Conservation (phyloP, 2,113 vertebrate genomes). For the Oostethus manadensis region DNA sequence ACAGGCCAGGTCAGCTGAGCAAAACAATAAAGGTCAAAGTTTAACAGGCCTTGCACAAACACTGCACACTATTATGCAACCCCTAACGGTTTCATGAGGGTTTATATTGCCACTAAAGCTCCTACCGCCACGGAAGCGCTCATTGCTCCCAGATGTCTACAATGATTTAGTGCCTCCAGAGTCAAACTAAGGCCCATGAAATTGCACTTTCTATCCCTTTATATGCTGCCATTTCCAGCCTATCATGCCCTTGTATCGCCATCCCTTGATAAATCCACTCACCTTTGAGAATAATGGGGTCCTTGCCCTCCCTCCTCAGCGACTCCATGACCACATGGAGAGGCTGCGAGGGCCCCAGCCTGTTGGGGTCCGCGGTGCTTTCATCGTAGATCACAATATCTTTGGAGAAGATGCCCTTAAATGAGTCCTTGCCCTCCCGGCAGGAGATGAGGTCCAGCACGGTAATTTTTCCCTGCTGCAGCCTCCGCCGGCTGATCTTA, state of each 20-base stretch:
- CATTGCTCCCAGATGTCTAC: slow-evolving; percentile 19
- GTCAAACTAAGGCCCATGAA: slow-evolving; percentile 27
- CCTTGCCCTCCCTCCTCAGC: slow-evolving; percentile 93
- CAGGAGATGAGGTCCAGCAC: slow-evolving; percentile 97
- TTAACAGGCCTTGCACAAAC: slow-evolving; percentile 13
- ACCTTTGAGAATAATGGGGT: slow-evolving; percentile 97
- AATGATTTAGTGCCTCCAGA: slow-evolving; percentile 23
- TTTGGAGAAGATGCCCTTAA: slow-evolving; percentile 98
- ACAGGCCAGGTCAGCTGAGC: slow-evolving; percentile 25
- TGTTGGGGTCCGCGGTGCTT: slow-evolving; percentile 86
- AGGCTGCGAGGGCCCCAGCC: slow-evolving; percentile 87
- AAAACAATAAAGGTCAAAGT: slow-evolving; percentile 29
- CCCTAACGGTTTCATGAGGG: slow-evolving; percentile 10
- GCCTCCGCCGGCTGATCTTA: slow-evolving; percentile 93
- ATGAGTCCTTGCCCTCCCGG: slow-evolving; percentile 92
- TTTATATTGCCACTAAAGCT: slow-evolving; percentile 14
- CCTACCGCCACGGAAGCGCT: neutral
- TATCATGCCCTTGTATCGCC: neutral
- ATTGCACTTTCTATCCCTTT: slow-evolving; percentile 16
- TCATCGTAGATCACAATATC: slow-evolving; percentile 98
- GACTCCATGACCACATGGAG: slow-evolving; percentile 93
- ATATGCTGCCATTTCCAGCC: slow-evolving; percentile 3
- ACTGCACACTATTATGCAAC: slow-evolving; percentile 3
- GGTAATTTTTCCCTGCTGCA: slow-evolving; percentile 98
- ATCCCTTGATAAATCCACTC: slow-evolving; percentile 40